A percentile compares a stretch with the other conserved stretches of the same genome.
These are phyloP conservation scores for Arctocebus calabarensis DNA, from an alignment of 2,797 vertebrate genomes.

Conservation along the genomic window DNA sequence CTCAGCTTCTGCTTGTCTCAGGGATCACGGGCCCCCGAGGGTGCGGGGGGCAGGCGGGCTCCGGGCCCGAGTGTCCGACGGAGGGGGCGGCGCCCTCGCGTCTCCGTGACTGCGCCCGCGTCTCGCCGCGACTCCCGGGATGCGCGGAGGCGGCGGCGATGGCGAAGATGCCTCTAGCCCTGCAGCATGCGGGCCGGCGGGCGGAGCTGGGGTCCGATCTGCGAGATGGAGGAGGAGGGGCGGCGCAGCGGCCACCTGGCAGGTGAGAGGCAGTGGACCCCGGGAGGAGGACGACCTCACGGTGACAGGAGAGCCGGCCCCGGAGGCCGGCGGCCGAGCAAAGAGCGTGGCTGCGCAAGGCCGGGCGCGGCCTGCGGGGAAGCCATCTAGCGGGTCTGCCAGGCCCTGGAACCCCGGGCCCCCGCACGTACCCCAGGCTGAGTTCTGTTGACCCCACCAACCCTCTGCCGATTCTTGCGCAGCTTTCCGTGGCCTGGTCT, in stretches of 20 bases:
- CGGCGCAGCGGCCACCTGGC: constrained; percentile 66
- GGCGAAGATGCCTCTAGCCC: constrained; percentile 39
- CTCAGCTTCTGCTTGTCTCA: not conserved
- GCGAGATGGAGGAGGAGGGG: constrained; percentile 63
- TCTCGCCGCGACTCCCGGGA: constrained; percentile 65
- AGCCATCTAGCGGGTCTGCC: not conserved
- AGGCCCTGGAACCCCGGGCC: not conserved
- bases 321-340: not conserved
- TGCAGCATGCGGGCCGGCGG: not conserved
- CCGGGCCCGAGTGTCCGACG: not conserved
- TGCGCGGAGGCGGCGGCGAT: constrained; percentile 63
- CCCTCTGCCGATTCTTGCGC: not conserved
- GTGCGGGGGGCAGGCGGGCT: not conserved
- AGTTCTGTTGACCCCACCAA: not conserved
- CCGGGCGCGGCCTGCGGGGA: constrained; percentile 25
- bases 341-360: not conserved
- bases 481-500: not conserved
- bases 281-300: not conserved
- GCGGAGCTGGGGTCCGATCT: constrained; percentile 8
- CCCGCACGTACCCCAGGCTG: not conserved
- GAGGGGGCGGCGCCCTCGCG: constrained; percentile 67
- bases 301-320: not conserved
- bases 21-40: not conserved
- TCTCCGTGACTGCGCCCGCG: constrained; percentile 42
- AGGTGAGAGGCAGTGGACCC: constrained; percentile 72